Base-by-base conservation (phyloP, 2,113 vertebrate species). In the Lagenorhynchus albirostris region DNA sequence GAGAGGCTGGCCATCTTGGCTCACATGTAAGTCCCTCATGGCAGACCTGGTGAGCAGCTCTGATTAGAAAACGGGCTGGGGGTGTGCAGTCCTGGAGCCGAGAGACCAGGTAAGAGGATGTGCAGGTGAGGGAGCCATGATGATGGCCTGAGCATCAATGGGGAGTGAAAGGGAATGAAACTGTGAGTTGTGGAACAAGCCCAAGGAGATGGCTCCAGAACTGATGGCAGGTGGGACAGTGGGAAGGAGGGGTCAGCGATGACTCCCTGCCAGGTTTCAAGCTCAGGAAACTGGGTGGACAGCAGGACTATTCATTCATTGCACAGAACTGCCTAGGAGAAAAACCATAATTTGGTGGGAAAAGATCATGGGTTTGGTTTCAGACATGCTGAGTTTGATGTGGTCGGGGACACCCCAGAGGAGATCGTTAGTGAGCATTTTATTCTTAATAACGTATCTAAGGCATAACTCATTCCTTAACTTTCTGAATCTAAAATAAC, bases 151-250 rank as follows among this genome's bases (percentile, higher is more conserved):
- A 68, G 67, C 73, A 36, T 44, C 26, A 9, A 2, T 0, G 23
- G 44, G 15, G 53, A 18, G 3, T 6, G 2, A 23, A 11, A 79
- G n/a, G 23, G 60, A 31, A 14, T 1, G 5, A 1, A 26, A 33
- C 0, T 8, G 21, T 29, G 58, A 96, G 50, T 12, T 0, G 26
- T 1, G 18, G 41, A 91, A 15, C 20, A 18, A 10, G 20, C 31
- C 14, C 41, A 8, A n/a, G 63, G 36, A 18, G 23, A 2, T 0
- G 8, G 71, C 21, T 41, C 33, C 73, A 11, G 60, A 15, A 18
- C 2, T 2, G 50, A 47, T 11, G 65, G 15, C 31, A 41, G 15
- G 41, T 9, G 5, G 26, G 36, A 26, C 1, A 33, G 25, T 25
- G 38, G 13, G 70, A 71, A 76, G 47, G 29, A 20, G 8, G 63